Base-by-base conservation (phyloP, 2,888 invertebrate species). In the Sinopyrophorus schimmeli region DNA sequence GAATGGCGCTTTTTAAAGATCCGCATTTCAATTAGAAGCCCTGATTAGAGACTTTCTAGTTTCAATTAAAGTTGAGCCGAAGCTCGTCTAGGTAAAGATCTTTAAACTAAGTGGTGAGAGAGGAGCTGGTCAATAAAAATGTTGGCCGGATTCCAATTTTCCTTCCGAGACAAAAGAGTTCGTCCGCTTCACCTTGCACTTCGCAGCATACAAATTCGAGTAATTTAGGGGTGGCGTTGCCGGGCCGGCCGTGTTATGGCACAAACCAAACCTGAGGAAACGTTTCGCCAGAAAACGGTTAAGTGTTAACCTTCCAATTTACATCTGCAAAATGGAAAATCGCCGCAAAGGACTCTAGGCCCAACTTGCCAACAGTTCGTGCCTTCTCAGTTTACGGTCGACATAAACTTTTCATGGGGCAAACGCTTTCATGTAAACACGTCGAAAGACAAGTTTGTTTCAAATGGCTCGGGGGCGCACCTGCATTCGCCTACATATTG, bases 351-450 rank as follows among this genome's bases (percentile, higher is more conserved):
- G 28, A 30, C 30, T 42, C 23, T 20, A 12, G 18, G 17, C 21
- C 15, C 24, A 17, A 11, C 27, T 43, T 38, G 17, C 15, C 11
- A 16, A 31, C 38, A 38, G 43, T 49, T 49, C 28, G 39, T 35
- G 40, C 39, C 24, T 38, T 40, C n/a, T n/a, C n/a, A 50, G 39
- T 37, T 50, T 43, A 44, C 39, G 44, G 40, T 40, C 30, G 40
- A 30, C 51, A 51, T 51, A 41, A 51, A 51, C 31, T 47, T 51
- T 51, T 47, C 51, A 51, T 51, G 20, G 42, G 28, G 30, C 24
- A 40, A 50, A 50, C 31, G 46, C 40, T 50, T 47, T 47, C 46
- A 38, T 51, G 47, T 51, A 50, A 50, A 46, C 50, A 46, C 46
- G 40, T 44, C 44, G 40, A 32, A 40, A 50, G 50, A 50, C 50